A percentile compares a stretch with the other conserved stretches of the same genome.
Conservation (phyloP, 1,140 invertebrate species). For the Drosophila santomea region DNA sequence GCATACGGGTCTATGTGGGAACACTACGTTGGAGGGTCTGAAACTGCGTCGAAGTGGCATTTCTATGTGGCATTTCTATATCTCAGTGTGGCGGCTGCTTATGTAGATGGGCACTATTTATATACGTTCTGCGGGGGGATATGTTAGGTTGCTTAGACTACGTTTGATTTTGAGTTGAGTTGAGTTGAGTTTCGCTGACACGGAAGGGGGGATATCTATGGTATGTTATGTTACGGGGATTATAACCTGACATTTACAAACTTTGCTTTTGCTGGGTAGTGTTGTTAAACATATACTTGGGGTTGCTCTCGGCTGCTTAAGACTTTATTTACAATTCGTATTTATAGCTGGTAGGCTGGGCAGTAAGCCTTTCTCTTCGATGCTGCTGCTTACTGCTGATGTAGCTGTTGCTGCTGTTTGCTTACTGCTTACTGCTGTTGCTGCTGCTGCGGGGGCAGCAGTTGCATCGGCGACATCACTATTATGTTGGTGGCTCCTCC, state of each 20-base stretch:
- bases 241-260: conserved; percentile 55
- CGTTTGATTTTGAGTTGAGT: conserved; percentile 41
- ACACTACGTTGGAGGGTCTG: conserved; percentile 17
- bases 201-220: conserved; percentile 18
- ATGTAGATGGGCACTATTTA: conserved; percentile 8
- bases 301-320: conserved; percentile 67
- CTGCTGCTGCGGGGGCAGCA: conserved; percentile 64
- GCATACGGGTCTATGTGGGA: conserved; percentile 23
- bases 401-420: conserved; percentile 14
- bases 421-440: conserved; percentile 47
- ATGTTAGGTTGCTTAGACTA: conserved; percentile 80
- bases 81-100: conserved; percentile 58
- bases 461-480: conserved; percentile 77
- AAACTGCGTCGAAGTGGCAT: conserved; percentile 35
- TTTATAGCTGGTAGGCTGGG: conserved; percentile 53
- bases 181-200: conserved; percentile 15
- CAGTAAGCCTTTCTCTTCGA: conserved; percentile 30
- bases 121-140: conserved; percentile 58
- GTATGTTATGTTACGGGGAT: conserved; percentile 3
- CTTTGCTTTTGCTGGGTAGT: conserved; percentile 25
- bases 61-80: conserved; percentile 16
- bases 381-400: conserved; percentile 44
- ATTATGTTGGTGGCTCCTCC: conserved; percentile 72
- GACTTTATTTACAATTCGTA: conserved; percentile 82
- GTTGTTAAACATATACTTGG: conserved; percentile 73